phyloP scores from a whole-genome alignment of 2,797 vertebrate genomes.

The Dicrostonyx torquatus region DNA sequence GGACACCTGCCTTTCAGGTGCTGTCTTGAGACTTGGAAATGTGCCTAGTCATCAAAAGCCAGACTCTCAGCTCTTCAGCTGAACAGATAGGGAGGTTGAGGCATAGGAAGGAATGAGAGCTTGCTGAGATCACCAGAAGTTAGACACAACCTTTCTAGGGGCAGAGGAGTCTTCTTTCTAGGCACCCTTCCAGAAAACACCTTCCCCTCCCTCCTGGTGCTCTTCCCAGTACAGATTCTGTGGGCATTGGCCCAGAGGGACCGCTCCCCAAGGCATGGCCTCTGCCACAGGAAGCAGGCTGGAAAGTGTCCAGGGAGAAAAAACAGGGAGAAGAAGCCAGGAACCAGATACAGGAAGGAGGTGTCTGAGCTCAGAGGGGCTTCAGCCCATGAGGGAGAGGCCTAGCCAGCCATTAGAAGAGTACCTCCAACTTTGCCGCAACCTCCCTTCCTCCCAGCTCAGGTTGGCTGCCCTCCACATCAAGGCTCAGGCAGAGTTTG shows the following conservation, averaged over 20 bases:
- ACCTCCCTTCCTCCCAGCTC: not conserved
- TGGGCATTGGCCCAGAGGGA: not conserved
- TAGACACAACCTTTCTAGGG: no score
- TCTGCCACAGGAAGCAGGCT: not conserved
- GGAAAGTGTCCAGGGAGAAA: slow-evolving; percentile 67
- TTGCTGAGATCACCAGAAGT: not conserved
- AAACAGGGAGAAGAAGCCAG: not conserved
- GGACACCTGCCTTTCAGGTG: not conserved
- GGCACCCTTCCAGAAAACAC: not conserved
- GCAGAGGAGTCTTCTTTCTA: not conserved
- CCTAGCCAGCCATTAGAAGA: not conserved
- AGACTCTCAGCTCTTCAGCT: not conserved
- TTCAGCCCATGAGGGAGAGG: not conserved
- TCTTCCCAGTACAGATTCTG: not conserved
- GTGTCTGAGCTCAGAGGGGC: not conserved
- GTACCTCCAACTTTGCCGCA: not conserved
- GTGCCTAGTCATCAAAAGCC: not conserved
- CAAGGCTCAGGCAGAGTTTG: not conserved
- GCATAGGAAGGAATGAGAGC: not conserved
- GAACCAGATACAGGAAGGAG: slow-evolving; percentile 30
- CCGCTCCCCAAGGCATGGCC: not conserved
- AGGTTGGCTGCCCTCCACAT: not conserved
- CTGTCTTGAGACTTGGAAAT: not conserved
- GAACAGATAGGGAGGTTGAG: not conserved
- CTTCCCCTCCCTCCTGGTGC: not conserved